phyloP scores from a whole-genome alignment of 1,140 invertebrate species.

The Gryon sp. region DNA sequence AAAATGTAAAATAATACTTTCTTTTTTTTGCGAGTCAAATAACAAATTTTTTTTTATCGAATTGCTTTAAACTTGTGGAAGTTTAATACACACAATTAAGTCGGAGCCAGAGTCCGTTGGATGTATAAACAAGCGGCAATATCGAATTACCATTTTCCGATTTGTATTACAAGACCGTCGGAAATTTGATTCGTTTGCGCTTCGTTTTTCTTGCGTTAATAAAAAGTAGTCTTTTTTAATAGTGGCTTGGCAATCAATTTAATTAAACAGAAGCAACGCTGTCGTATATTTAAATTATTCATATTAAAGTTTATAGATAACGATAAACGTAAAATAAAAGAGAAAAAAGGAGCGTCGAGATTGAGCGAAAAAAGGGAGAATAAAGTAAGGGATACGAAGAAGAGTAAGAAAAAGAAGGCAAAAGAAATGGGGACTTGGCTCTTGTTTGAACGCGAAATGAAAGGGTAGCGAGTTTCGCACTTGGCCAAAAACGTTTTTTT shows the following conservation, averaged over 20 bases:
- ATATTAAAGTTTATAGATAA: background rate
- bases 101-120: background rate
- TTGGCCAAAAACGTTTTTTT: constrained; percentile 1
- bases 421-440: background rate
- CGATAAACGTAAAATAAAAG: background rate
- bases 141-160: background rate
- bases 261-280: constrained; percentile 13
- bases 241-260: constrained; percentile 19
- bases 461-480: constrained; percentile 1
- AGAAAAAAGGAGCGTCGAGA: background rate
- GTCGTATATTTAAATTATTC: constrained; percentile 12
- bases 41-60: background rate
- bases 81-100: background rate
- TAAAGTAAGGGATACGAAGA: too few relatives aligned
- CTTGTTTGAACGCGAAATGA: constrained; percentile 24
- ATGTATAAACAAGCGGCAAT: background rate
- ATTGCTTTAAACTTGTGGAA: background rate
- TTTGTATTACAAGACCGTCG: background rate
- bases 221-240: background rate
- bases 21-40: background rate
- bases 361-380: too few relatives aligned
- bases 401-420: too few relatives aligned
- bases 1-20: too few relatives aligned
- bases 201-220: background rate
- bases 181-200: background rate